phyloP scores from a whole-genome alignment of 2,113 vertebrate genomes.

The Ptychochromis oligacanthus region DNA sequence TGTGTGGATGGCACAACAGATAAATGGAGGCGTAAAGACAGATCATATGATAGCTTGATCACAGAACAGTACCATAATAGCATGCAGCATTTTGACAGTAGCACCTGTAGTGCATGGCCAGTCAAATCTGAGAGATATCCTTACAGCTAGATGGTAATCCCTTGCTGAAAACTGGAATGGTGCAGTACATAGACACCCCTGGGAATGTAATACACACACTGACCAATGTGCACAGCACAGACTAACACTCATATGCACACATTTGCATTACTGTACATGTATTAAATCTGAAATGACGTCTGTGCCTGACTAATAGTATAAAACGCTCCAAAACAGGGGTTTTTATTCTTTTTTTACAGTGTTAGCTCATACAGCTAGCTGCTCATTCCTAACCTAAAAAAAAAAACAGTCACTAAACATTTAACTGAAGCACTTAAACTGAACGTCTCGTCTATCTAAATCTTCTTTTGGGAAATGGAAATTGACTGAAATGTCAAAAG shows the following conservation, averaged over 20 bases:
- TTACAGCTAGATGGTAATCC: conserved; percentile 46
- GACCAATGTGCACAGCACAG: background rate
- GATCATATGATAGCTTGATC: background rate
- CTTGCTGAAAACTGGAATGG: conserved; percentile 38
- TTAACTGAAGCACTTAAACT: too few species aligned
- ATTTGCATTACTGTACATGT: background rate
- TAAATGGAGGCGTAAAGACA: background rate
- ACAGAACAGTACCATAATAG: background rate
- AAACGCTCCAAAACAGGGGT: background rate
- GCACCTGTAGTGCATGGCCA: background rate
- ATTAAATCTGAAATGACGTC: too few species aligned
- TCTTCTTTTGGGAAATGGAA: too few species aligned
- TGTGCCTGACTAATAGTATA: background rate
- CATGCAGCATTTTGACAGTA: conserved; percentile 20
- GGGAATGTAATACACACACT: conserved; percentile 32
- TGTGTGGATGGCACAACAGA: background rate
- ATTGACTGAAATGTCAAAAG: too few species aligned
- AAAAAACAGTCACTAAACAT: too few species aligned
- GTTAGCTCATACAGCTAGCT: too few species aligned
- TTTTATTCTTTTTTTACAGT: too few species aligned
- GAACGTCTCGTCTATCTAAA: too few species aligned
- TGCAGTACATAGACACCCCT: conserved; percentile 56
- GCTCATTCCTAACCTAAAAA: too few species aligned
- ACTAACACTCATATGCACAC: background rate
- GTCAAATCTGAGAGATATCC: conserved; percentile 19